Conservation (phyloP, 2,797 vertebrate species). For the Crocidura indochinensis region DNA sequence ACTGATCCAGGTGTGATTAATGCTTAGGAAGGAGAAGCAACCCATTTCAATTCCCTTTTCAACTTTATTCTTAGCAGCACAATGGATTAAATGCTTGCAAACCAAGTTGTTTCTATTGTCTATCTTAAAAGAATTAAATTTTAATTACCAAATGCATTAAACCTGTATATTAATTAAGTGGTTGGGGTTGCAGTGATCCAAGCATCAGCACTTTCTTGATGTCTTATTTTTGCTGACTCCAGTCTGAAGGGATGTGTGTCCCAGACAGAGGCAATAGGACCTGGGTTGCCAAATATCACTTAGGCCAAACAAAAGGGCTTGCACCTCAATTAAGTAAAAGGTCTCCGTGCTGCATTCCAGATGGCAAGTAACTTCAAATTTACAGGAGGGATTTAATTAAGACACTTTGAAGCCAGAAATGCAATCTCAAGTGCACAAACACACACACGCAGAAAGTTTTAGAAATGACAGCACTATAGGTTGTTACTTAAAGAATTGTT, state of each 20-base stretch:
- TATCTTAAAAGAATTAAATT: constrained; percentile 86
- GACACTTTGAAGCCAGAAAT: constrained; percentile 69
- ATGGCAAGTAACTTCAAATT: constrained; percentile 84
- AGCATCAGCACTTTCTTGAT: constrained; percentile 86
- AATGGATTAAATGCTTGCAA: constrained; percentile 82
- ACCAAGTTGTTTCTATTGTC: constrained; percentile 76
- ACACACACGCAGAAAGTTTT: neutral
- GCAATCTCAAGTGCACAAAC: constrained; percentile 39
- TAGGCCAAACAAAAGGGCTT: constrained; percentile 87
- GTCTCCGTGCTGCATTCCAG: constrained; percentile 85
- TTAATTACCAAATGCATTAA: constrained; percentile 89
- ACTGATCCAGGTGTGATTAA: constrained; percentile 86
- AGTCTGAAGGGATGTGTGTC: constrained; percentile 85
- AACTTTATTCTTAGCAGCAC: constrained; percentile 75
- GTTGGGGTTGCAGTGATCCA: constrained; percentile 82
- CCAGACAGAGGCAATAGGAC: constrained; percentile 74
- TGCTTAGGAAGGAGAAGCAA: constrained; percentile 82
- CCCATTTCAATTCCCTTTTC: constrained; percentile 73
- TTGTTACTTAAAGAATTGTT: neutral
- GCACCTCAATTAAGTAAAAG: constrained; percentile 90
- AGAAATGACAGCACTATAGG: neutral
- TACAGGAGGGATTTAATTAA: constrained; percentile 86
- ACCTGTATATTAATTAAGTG: constrained; percentile 89
- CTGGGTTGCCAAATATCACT: constrained; percentile 87
- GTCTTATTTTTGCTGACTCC: constrained; percentile 88